These are phyloP conservation scores for Lamellibrachia luymesi DNA, from an alignment of 1,140 invertebrate species.

Conservation along the genomic window DNA sequence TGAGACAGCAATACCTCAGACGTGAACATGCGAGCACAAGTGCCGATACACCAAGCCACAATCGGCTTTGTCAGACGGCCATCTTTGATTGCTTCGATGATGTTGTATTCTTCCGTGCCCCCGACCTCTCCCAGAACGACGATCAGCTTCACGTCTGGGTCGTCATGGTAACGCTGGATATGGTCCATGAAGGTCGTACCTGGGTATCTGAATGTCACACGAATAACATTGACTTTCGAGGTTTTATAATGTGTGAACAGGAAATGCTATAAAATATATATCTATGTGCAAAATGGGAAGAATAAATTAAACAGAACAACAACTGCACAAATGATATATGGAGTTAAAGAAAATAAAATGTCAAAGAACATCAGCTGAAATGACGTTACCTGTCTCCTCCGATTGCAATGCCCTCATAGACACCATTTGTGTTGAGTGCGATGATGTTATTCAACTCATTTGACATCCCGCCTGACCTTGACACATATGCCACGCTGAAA, in stretches of 20 bases:
- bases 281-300: no score
- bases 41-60: constrained; percentile 98
- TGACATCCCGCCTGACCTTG: constrained; percentile 97
- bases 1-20: constrained; percentile 64
- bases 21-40: constrained; percentile 84
- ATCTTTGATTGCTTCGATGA: constrained; percentile 82
- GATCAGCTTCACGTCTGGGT: constrained; percentile 84
- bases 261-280: no score
- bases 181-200: constrained; percentile 99
- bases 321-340: neutral
- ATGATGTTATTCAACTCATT: constrained; percentile 99
- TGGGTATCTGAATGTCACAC: constrained; percentile 68
- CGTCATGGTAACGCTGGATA: constrained; percentile 78
- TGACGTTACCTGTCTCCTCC: constrained; percentile 82
- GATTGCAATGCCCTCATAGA: constrained; percentile 97
- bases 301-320: neutral
- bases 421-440: constrained; percentile 94
- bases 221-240: neutral
- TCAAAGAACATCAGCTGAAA: neutral
- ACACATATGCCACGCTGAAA: constrained; percentile 92
- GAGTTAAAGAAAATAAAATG: neutral
- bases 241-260: neutral
- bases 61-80: constrained; percentile 88
- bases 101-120: constrained; percentile 98
- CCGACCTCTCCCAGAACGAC: constrained; percentile 94